A percentile compares a stretch with the other conserved stretches of the same genome.
Conservation (phyloP, 2,888 invertebrate species). For the Ichneumoninae sp. region DNA sequence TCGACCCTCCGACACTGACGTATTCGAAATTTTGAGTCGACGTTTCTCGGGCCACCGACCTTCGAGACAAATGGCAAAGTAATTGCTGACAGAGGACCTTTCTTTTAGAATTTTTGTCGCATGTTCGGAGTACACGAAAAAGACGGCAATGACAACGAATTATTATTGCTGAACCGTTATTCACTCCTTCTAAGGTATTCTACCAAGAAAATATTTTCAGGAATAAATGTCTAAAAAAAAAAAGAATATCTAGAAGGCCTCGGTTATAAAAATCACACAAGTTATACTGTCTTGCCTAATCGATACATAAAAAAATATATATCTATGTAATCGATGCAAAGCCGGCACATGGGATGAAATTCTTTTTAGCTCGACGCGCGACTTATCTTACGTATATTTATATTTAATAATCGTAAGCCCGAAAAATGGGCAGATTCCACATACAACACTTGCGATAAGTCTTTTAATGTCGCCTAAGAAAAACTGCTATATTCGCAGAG, state of each 20-base stretch:
- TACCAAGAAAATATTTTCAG: not conserved
- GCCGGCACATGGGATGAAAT: no score
- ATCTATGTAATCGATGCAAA: not conserved
- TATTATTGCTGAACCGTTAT: not conserved
- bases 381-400: not conserved
- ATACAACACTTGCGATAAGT: not conserved
- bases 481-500: not conserved
- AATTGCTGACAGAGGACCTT: not conserved
- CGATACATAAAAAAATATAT: no score
- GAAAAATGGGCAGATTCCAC: not conserved
- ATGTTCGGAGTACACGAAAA: not conserved
- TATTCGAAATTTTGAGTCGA: conserved; percentile 37
- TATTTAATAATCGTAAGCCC: not conserved
- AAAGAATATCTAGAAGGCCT: no score
- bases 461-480: not conserved
- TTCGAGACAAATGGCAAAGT: conserved; percentile 8
- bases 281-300: no score
- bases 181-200: not conserved
- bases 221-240: no score
- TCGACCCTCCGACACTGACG: conserved; percentile 50
- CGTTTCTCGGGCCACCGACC: conserved; percentile 29
- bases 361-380: no score
- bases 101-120: not conserved
- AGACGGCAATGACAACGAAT: not conserved
- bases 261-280: no score